These are phyloP conservation scores for Cinara cedri DNA, from an alignment of 2,888 invertebrate species.

Conservation along the genomic window DNA sequence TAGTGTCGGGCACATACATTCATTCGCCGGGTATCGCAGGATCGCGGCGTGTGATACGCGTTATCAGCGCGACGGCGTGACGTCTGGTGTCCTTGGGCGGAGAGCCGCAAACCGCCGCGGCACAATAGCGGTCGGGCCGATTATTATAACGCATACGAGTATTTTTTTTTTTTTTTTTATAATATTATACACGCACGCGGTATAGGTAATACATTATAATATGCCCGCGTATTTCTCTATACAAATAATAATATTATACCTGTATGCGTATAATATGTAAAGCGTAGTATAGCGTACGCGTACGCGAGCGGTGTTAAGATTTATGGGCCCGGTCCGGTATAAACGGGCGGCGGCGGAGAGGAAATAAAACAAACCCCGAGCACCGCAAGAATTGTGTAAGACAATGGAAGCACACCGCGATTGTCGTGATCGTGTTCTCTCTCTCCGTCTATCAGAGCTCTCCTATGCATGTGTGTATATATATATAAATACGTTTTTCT, in stretches of 20 bases:
- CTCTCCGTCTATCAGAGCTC: neutral
- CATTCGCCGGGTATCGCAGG: neutral
- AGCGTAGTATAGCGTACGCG: neutral
- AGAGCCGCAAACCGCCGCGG: neutral
- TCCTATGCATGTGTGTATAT: neutral
- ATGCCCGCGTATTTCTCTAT: no score
- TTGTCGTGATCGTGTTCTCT: constrained; percentile 52
- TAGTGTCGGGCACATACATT: no score
- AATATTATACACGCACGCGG: no score
- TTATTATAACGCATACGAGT: constrained; percentile 19
- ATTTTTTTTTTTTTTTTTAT: no score
- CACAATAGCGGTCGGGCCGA: neutral
- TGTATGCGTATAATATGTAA: constrained; percentile 10
- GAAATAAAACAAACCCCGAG: constrained; percentile 30
- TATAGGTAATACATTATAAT: no score
- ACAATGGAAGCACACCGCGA: constrained; percentile 53
- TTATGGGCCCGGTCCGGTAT: constrained; percentile 26
- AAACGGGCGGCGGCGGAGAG: constrained; percentile 36
- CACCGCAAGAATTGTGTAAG: constrained; percentile 3
- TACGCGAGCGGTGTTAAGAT: constrained; percentile 27
- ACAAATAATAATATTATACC: no score
- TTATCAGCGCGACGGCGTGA: constrained; percentile 16
- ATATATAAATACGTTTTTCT: neutral
- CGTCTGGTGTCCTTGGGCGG: constrained; percentile 39
- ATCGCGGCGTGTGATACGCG: constrained; percentile 35